phyloP scores from a whole-genome alignment of 2,113 vertebrate species.

The Phyllostomus discolor region DNA sequence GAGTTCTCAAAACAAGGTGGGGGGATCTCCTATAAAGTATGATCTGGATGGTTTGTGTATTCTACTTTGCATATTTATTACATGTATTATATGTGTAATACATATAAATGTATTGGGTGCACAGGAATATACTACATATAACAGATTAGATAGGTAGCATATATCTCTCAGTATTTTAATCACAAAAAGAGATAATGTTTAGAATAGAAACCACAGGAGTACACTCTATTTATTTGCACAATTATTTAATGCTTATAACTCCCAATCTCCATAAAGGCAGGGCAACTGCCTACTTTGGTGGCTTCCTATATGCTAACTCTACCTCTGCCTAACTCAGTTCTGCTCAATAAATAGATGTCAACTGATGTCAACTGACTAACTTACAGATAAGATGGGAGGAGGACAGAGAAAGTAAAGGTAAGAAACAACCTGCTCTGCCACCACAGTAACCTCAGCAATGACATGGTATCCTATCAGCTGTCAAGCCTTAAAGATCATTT shows the following conservation, averaged over 20 bases:
- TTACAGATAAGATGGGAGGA: not conserved
- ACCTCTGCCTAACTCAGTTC: not conserved
- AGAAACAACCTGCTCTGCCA: not conserved
- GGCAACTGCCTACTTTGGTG: not conserved
- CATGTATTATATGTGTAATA: not conserved
- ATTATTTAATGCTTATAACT: not conserved
- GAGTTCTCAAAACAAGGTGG: not conserved
- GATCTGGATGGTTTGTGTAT: not conserved
- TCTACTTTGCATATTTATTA: not conserved
- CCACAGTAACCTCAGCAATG: not conserved
- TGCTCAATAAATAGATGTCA: not conserved
- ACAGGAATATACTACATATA: not conserved
- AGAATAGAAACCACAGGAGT: conserved; percentile 10
- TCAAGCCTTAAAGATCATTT: not conserved
- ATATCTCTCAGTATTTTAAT: not conserved
- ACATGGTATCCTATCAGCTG: not conserved
- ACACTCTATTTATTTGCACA: not conserved
- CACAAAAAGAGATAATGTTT: not conserved
- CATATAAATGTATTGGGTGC: not conserved
- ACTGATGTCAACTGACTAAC: not conserved
- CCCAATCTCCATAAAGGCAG: not conserved
- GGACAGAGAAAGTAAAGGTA: not conserved
- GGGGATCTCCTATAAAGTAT: not conserved
- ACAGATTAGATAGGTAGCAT: not conserved
- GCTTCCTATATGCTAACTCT: not conserved